These are phyloP conservation scores for Ginglymostoma cirratum DNA, from an alignment of 2,113 vertebrate genomes.

Conservation along the genomic window DNA sequence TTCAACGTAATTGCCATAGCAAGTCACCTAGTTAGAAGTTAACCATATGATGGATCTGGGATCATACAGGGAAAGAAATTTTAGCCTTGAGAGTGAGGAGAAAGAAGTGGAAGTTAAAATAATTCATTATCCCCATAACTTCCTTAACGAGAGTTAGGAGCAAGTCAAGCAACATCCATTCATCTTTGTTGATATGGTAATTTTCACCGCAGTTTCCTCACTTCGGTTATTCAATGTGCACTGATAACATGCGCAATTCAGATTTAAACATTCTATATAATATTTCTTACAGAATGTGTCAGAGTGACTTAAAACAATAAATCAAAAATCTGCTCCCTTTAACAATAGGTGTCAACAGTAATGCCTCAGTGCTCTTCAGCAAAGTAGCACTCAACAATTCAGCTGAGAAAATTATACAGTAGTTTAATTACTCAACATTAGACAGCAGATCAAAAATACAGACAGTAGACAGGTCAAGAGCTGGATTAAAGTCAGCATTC, in stretches of 20 bases:
- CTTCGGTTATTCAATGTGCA: neutral
- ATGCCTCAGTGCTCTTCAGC: neutral
- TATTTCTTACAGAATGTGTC: neutral
- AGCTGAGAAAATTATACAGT: neutral
- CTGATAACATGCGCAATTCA: neutral
- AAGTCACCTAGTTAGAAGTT: no score
- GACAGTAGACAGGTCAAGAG: neutral
- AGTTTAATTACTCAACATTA: no score
- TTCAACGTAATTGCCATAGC: no score
- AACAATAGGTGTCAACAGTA: neutral
- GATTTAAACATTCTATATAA: neutral
- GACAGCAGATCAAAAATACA: neutral
- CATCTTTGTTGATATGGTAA: neutral
- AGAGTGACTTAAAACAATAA: neutral
- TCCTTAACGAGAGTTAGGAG: neutral
- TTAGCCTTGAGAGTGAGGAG: no score
- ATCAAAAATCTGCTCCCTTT: neutral
- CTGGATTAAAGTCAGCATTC: neutral
- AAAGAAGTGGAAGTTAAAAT: no score
- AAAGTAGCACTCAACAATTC: neutral
- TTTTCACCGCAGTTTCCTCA: neutral
- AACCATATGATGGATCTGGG: no score
- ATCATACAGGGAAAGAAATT: no score
- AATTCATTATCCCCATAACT: neutral
- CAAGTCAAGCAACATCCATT: neutral